Conservation (phyloP, 2,888 invertebrate genomes). For the Nemotelus nigrinus region DNA sequence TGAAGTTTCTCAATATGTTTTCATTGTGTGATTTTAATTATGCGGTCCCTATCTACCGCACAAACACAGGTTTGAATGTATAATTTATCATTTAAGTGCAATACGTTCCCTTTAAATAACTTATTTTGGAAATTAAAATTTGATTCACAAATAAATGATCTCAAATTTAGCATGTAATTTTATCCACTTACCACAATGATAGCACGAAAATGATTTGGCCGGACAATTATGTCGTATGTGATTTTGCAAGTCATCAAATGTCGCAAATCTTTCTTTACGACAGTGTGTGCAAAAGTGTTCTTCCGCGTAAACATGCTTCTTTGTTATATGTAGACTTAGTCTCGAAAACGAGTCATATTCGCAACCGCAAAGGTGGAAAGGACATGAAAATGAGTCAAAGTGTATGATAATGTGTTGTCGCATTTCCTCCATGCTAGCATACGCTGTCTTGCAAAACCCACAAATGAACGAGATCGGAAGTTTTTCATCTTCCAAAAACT, state of each 20-base stretch:
- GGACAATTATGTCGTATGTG: conserved; percentile 45
- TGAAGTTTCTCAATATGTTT: too few species aligned
- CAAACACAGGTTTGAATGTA: too few species aligned
- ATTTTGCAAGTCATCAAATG: conserved; percentile 47
- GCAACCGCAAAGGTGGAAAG: conserved; percentile 48
- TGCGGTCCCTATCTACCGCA: too few species aligned
- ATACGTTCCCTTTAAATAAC: too few species aligned
- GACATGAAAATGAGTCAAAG: conserved; percentile 46
- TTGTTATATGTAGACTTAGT: conserved; percentile 46
- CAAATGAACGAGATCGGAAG: conserved; percentile 15
- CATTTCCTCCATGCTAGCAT: conserved; percentile 36
- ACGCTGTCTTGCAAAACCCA: conserved; percentile 41
- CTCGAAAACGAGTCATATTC: conserved; percentile 46
- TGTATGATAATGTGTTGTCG: conserved; percentile 47
- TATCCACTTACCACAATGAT: conserved; percentile 47
- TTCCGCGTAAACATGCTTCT: conserved; percentile 45
- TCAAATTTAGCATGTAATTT: too few species aligned
- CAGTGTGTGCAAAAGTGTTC: conserved; percentile 45
- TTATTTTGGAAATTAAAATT: too few species aligned
- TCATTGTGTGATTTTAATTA: too few species aligned
- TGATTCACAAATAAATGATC: too few species aligned
- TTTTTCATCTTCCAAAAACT: conserved; percentile 48
- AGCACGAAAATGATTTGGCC: conserved; percentile 46
- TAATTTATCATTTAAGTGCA: too few species aligned
- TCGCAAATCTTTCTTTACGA: conserved; percentile 23